Evolutionary conservation across 2,888 invertebrate genomes (phyloP), one percentile per base, ranked within the genome.

Genomic region (Eutolmus rufibarbis): DNA sequence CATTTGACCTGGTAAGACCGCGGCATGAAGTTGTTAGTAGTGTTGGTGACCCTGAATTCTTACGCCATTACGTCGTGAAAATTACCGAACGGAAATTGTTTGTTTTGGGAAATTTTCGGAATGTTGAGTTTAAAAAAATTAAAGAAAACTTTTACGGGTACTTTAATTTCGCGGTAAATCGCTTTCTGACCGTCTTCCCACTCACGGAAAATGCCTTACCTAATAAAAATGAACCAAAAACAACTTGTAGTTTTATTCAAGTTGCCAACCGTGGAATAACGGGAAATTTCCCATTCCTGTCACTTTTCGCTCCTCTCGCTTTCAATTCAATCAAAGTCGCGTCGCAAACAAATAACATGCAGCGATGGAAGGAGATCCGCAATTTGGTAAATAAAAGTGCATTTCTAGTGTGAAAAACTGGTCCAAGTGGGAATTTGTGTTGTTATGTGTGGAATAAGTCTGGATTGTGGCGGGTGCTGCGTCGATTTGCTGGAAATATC

Each of bases 321-420:
- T 66, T 66, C n/a, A 57, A 84, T 84, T 74, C 56, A 81, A 81
- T 81, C 46, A 74, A 77, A 77, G 37, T 77, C 86, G 86, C 78
- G 86, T 79, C 78, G 78, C 78, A 86, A 86, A 86, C 86, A 86
- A 86, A 86, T 77, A 86, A 79, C 66, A 86, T 86, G 86, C 57
- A 86, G 43, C 66, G 78, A 86, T 86, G 86, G 86, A 86, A 66
- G 86, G n/a, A 79, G 78, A 78, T 56, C 40, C 19, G 16, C 43
- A 86, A 76, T 79, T 86, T 19, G 86, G 86, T 86, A 86, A 86
- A 37, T 86, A 86, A 78, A 43, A 43, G 23, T 19, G 43, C 23
- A 43, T 23, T 40, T 37, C 23, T 66, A 9, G 1, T 12, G n/a
- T 66, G 1, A 37, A 19, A 66, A 66, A 66, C 16, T 23, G 16